Evolutionary conservation across 2,797 vertebrate genomes (phyloP), one percentile per base, ranked within the genome.

Genomic region (Bufotes viridis): DNA sequence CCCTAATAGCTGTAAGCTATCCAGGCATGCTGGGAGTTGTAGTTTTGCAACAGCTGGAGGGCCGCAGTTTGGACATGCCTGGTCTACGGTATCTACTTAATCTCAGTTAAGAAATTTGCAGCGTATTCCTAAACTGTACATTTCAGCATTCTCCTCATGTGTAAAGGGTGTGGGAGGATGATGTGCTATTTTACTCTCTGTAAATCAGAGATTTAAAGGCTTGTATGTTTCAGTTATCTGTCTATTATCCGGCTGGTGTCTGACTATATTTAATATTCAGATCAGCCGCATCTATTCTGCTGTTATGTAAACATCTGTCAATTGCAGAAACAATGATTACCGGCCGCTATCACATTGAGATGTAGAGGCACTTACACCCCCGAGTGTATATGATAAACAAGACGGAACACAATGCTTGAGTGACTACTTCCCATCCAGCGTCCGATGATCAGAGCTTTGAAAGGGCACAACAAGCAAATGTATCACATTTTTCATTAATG

Each of bases 401-500:
- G 96, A 95, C 95, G 93, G 95, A 95, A 94, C 95, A 98, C 96
- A 98, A 97, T 97, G 96, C 96, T 94, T 93, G 92, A 94, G 94
- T 93, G 94, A 94, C 94, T 95, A 91, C 93, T 94, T 93, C 93
- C 93, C 95, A 95, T 93, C 93, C 91, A 93, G 91, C 96, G 94
- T 96, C 95, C 95, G 94, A 95, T 95, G 93, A 92, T 95, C 93
- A 93, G 94, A 96, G 94, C 93, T 94, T 96, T 95, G 94, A 96
- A 96, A 95, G 97, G 95, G 96, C 96, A 95, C 95, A 95, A 96
- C 96, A 96, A 96, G 95, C 96, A 96, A 95, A 95, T 96, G 96
- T 96, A 97, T 98, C 97, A 97, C 95, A 96, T 96, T 96, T 95
- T 94, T 96, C 96, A 97, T 97, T 97, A 96, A 96, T 94, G 94